Evolutionary conservation across 2,113 vertebrate genomes (phyloP).

Genomic region (Entomyzon cyanotis): DNA sequence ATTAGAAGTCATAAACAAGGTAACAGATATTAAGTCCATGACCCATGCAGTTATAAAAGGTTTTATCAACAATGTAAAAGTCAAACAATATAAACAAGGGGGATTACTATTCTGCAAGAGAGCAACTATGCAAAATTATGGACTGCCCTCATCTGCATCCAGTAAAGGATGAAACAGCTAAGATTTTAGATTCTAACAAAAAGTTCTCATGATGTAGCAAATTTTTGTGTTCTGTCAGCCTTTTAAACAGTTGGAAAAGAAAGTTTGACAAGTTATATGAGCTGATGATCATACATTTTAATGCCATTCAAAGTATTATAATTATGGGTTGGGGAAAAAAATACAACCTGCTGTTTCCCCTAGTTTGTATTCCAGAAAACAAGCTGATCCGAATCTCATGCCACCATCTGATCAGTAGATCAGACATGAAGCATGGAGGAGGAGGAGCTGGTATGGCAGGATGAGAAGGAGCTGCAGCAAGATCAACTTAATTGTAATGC

Average conservation of each 20-base stretch:
- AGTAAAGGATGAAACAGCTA: not conserved
- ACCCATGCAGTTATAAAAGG: not conserved
- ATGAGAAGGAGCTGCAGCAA: conserved; percentile 15
- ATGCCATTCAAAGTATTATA: not conserved
- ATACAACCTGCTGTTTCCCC: not conserved
- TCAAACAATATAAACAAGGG: not conserved
- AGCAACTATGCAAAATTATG: not conserved
- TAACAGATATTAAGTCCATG: not conserved
- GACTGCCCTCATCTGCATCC: not conserved
- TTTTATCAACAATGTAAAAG: not conserved
- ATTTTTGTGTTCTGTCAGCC: not conserved
- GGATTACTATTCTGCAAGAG: not conserved
- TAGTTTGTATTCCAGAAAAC: not conserved
- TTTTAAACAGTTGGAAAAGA: not conserved
- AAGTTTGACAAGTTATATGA: not conserved
- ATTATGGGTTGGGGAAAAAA: not conserved
- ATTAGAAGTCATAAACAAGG: not conserved
- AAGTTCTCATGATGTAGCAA: not conserved
- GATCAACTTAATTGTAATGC: conserved; percentile 54
- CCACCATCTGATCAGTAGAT: conserved; percentile 21
- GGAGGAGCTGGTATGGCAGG: not conserved
- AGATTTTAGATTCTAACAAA: not conserved
- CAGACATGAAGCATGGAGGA: conserved; percentile 38
- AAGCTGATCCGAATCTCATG: not conserved
- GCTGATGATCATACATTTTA: not conserved